Evolutionary conservation across 2,113 vertebrate species (phyloP).

Genomic region (Turdus rufiventris): DNA sequence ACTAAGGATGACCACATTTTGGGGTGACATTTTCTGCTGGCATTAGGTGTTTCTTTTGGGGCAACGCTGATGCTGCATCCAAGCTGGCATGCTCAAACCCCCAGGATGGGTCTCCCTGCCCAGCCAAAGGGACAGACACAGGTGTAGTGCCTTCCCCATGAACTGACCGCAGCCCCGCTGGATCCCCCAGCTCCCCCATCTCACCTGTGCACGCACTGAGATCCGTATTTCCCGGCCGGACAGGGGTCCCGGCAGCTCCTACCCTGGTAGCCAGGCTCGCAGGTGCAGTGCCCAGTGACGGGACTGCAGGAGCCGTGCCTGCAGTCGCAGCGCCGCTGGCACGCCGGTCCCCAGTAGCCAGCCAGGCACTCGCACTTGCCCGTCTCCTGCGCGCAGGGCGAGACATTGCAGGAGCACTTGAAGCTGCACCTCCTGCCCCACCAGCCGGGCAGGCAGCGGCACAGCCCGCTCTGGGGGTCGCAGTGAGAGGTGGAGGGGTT

Average conservation of each 20-base stretch:
- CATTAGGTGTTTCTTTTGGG: background rate
- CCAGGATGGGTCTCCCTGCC: fast-evolving
- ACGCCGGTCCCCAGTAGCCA: constrained; percentile 80
- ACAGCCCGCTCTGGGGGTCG: constrained; percentile 78
- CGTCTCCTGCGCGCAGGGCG: constrained; percentile 76
- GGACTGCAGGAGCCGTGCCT: constrained; percentile 74
- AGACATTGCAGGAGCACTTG: constrained; percentile 79
- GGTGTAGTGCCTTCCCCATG: fast-evolving
- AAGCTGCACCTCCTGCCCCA: constrained; percentile 84
- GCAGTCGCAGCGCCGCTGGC: constrained; percentile 80
- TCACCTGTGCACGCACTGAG: constrained; percentile 79
- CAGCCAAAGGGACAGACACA: background rate
- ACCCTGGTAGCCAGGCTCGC: constrained; percentile 79
- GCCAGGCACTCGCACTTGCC: constrained; percentile 80
- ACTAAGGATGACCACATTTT: fast-evolving
- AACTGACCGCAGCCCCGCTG: no score
- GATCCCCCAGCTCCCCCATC: background rate
- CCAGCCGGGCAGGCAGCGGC: constrained; percentile 77
- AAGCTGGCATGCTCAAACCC: no score
- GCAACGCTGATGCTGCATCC: background rate
- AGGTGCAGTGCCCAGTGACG: constrained; percentile 75
- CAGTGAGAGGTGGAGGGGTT: constrained; percentile 66
- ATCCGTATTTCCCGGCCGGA: constrained; percentile 72
- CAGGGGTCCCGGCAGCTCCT: constrained; percentile 77
- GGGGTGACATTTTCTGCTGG: background rate